Base-by-base conservation (phyloP, 2,113 vertebrate species). In the Phyllostomus hastatus region DNA sequence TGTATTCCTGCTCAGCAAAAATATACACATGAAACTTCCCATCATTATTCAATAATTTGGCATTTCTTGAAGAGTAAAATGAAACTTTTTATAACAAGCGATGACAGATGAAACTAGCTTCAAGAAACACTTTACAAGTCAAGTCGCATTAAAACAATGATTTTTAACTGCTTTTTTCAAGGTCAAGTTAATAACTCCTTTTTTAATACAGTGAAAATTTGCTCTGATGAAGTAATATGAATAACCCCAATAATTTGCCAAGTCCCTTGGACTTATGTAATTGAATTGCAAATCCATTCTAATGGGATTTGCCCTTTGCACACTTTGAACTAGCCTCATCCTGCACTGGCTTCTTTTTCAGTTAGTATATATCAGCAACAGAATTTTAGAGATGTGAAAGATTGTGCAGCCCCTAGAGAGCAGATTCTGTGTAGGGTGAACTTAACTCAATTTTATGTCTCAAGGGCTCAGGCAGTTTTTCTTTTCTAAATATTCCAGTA, bases 131-230 rank as follows among this genome's bases (percentile, higher is more conserved):
- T 86, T 95, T 91, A 66, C 22, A 91, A 93, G 17, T 82, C 46
- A 96, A 67, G n/a, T 76, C 5, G 28, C 14, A 19, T 87, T 90
- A 91, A 41, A 96, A 75, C 9, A 86, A 43, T 48, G 14, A 76
- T 87, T 17, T 93, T 88, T 90, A 93, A 48, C 28, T 93, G 26
- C 48, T 12, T 84, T 84, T 95, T 93, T 91, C n/a, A 85, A 96
- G 31, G 31, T 84, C 3, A 69, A 54, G 24, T 14, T 76, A 64
- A 48, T 75, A 87, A 70, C 0, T 69, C 2, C 10, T 43, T 90
- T 57, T 59, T 31, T 54, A 88, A 57, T 66, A 35, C 5, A 67
- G 57, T 80, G 33, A 89, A 75, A 54, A 70, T 94, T 88, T 91
- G 1, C 24, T 69, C n/a, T 72, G 79, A 84, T 91, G 11, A 81